A percentile compares a stretch with the other conserved stretches of the same genome.
These are phyloP conservation scores for Sebastes baramenuke DNA, from an alignment of 2,797 vertebrate genomes.

Conservation along the genomic window DNA sequence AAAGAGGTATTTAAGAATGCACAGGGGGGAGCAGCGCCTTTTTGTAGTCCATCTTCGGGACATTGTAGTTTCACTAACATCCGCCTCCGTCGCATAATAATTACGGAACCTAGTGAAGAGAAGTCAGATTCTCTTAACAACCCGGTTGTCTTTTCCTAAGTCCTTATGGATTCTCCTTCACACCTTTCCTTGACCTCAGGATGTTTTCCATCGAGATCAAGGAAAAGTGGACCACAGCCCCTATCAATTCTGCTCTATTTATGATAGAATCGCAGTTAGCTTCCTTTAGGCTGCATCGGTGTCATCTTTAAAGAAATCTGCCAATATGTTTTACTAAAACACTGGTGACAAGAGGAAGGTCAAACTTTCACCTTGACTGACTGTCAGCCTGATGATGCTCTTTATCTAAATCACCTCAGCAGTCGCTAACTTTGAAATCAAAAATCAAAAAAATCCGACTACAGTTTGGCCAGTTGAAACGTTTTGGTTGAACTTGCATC, in stretches of 20 bases:
- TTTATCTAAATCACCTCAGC: constrained; percentile 46
- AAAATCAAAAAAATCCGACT: background rate
- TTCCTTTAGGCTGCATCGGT: background rate
- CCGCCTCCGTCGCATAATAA: no score
- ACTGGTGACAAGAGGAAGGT: constrained; percentile 41
- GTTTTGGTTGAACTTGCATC: constrained; percentile 66
- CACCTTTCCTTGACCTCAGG: no score
- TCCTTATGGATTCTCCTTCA: no score
- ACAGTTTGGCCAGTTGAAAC: constrained; percentile 43
- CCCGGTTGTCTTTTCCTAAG: no score
- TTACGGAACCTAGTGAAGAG: no score
- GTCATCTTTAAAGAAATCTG: constrained; percentile 30
- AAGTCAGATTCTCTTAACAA: no score
- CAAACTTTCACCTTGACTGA: constrained; percentile 48
- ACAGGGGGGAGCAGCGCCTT: no score
- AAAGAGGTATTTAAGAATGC: no score
- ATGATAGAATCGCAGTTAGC: constrained; percentile 4
- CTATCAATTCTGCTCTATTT: background rate
- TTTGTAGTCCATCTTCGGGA: no score
- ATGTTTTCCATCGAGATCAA: no score
- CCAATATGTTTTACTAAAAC: constrained; percentile 21
- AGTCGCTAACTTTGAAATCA: background rate
- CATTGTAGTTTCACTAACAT: no score
- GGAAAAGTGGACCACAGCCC: no score
- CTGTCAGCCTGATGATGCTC: constrained; percentile 39